phyloP scores from a whole-genome alignment of 2,888 invertebrate genomes.

The Rotaria socialis region DNA sequence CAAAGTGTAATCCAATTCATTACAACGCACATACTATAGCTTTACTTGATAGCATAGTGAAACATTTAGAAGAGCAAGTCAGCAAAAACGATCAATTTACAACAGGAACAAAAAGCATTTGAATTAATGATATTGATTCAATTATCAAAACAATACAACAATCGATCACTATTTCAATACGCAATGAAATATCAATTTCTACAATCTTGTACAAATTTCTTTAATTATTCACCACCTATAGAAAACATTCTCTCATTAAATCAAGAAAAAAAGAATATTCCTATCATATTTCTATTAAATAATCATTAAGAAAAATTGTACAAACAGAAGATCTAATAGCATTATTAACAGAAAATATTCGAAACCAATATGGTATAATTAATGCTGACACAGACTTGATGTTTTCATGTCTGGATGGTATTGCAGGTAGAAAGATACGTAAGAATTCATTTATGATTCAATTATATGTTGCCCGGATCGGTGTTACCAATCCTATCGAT shows the following conservation, averaged over 20 bases:
- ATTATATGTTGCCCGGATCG: neutral
- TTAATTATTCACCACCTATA: neutral
- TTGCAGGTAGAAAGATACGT: neutral
- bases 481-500: neutral
- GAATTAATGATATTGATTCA: neutral
- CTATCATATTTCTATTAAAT: neutral
- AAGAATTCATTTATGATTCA: neutral
- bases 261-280: neutral
- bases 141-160: neutral
- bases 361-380: neutral
- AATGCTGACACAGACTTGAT: neutral
- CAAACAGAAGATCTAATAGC: neutral
- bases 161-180: neutral
- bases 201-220: neutral
- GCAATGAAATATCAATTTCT: neutral
- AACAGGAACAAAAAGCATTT: neutral
- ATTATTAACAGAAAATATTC: neutral
- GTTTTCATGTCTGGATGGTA: neutral
- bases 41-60: neutral
- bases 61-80: neutral
- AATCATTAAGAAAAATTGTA: neutral
- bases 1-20: neutral
- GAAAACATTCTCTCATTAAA: neutral
- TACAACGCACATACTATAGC: neutral
- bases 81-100: neutral